Evolutionary conservation across 2,797 vertebrate species (phyloP).

Genomic region (Agapornis canus): DNA sequence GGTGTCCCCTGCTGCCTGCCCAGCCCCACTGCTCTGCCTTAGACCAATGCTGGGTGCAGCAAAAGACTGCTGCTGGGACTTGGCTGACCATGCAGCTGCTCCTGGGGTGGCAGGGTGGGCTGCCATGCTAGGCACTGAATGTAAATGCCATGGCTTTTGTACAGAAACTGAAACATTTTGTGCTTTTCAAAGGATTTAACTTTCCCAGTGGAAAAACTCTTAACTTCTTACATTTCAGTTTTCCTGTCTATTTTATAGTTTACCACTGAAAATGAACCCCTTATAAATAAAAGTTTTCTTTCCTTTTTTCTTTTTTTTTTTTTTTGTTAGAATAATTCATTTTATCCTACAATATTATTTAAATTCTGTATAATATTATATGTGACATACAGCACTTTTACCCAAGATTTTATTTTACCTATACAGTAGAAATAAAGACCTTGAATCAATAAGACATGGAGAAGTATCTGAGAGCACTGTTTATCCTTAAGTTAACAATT

Average conservation of each 20-base stretch:
- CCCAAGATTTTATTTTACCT: background rate
- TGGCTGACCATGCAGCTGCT: background rate
- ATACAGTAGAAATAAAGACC: background rate
- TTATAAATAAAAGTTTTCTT: background rate
- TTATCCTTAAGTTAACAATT: background rate
- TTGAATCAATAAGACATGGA: background rate
- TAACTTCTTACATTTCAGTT: background rate
- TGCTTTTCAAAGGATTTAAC: background rate
- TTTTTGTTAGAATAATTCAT: background rate
- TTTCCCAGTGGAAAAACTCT: background rate
- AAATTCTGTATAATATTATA: background rate
- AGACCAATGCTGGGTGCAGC: background rate
- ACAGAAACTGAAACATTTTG: background rate
- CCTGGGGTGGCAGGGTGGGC: background rate
- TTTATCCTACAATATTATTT: background rate
- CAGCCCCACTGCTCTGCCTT: background rate
- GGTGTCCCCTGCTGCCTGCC: background rate
- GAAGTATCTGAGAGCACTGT: background rate
- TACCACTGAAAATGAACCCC: background rate
- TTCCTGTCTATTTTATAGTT: background rate
- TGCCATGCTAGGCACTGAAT: background rate
- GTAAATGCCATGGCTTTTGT: background rate
- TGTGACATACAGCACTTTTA: background rate
- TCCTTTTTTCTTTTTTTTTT: too few species aligned
- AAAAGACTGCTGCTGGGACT: background rate